phyloP scores from a whole-genome alignment of 2,888 invertebrate genomes.

The Hydriomena furcata region DNA sequence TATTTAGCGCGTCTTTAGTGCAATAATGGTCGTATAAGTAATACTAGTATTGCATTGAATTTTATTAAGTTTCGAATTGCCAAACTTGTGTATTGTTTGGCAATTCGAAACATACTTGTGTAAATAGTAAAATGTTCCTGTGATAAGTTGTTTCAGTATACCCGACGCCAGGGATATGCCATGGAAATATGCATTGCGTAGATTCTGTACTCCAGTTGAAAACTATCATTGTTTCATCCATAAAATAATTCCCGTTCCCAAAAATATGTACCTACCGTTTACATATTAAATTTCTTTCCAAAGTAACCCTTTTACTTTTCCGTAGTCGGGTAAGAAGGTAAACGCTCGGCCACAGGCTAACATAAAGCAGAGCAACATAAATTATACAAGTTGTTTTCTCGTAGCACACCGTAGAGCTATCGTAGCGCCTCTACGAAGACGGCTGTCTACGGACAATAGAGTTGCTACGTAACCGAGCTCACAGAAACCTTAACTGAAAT shows the following conservation, averaged over 20 bases:
- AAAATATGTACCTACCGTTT: neutral
- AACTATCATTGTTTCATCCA: neutral
- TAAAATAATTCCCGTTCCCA: neutral
- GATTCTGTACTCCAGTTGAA: slow-evolving; percentile 22
- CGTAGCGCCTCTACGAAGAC: slow-evolving; percentile 49
- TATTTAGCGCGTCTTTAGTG: too few relatives aligned
- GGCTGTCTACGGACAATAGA: slow-evolving; percentile 62
- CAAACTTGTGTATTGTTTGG: too few relatives aligned
- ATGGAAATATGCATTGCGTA: slow-evolving; percentile 27
- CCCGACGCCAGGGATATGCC: slow-evolving; percentile 34
- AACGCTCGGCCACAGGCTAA: slow-evolving; percentile 35
- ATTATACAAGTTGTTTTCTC: slow-evolving; percentile 38
- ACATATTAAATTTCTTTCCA: neutral
- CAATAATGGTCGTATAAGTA: too few relatives aligned
- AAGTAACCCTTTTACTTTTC: neutral
- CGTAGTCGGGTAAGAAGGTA: slow-evolving; percentile 14
- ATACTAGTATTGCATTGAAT: too few relatives aligned
- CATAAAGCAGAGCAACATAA: slow-evolving; percentile 36
- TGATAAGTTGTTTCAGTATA: slow-evolving; percentile 45
- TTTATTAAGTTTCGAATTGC: slow-evolving; percentile 41
- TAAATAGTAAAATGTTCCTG: slow-evolving; percentile 49
- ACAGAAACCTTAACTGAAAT: slow-evolving; percentile 50
- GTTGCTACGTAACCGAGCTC: slow-evolving; percentile 55
- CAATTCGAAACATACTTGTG: too few relatives aligned
- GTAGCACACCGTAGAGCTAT: slow-evolving; percentile 44